Evolutionary conservation across 2,113 vertebrate genomes (phyloP).

Genomic region (Cyphomyrus plagiostoma): DNA sequence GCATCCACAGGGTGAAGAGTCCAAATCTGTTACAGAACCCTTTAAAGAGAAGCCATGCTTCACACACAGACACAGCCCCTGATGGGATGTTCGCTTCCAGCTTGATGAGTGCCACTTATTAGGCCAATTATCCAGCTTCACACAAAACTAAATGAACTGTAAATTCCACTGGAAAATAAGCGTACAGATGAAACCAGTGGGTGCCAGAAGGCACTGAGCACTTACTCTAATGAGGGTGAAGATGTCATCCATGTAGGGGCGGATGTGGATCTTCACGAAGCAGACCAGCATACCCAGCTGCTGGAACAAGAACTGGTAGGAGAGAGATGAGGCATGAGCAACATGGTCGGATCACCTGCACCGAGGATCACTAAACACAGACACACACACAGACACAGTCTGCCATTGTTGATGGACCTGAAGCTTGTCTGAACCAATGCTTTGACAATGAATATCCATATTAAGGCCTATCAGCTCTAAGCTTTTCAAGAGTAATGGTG

Average conservation of each 20-base stretch:
- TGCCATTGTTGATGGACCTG: too few relatives aligned
- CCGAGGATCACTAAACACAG: too few relatives aligned
- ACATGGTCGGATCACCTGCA: neutral
- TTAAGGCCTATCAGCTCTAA: neutral
- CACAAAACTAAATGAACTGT: neutral
- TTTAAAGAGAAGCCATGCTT: neutral
- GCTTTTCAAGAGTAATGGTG: neutral
- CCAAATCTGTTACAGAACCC: neutral
- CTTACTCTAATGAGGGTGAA: conserved; percentile 96
- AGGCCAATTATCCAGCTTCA: neutral
- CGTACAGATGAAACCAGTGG: conserved; percentile 2
- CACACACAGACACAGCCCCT: too few relatives aligned
- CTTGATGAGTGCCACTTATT: neutral
- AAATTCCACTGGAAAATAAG: conserved; percentile 4
- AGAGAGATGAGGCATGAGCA: neutral
- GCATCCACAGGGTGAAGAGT: neutral
- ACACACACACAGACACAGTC: neutral
- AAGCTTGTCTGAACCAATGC: neutral
- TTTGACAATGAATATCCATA: neutral
- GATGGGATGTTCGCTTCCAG: neutral
- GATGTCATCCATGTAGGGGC: conserved; percentile 99
- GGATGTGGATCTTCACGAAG: conserved; percentile 96
- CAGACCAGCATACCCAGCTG: conserved; percentile 97
- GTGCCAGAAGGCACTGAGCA: conserved; percentile 29
- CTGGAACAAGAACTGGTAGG: conserved; percentile 85